Evolutionary conservation across 1,140 invertebrate genomes (phyloP), one percentile per base, ranked within the genome.

Genomic region (Drosophila suzukii): DNA sequence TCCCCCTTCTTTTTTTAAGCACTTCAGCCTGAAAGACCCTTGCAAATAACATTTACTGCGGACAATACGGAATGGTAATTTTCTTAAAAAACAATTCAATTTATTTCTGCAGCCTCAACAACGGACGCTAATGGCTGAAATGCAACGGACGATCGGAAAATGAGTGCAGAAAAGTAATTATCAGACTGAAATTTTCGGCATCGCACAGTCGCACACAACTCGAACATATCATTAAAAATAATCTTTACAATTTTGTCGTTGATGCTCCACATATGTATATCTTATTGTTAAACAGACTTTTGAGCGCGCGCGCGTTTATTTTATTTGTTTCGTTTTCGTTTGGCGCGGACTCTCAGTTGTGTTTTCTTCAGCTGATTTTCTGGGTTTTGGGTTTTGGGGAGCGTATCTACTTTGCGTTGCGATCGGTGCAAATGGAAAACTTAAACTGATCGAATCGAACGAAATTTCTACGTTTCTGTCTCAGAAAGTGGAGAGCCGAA

Each of bases 371-470:
- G 20, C 62, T 44, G 53, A 50, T 54, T 44, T 51, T 32, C 27
- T 27, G 47, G 13, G 27, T 20, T 75, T 41, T 13, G 24, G 72
- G 13, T n/a, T 20, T 75, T 41, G 11, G 24, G 72, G 57, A 53
- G 66, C 58, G 51, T 61, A 63, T 72, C 72, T 80, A 73, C 53
- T 76, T 82, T 77, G 79, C 72, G 72, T 88, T 88, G 82, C 82
- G 88, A 77, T 92, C 91, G 85, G 75, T 79, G 78, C 85, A 82
- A 91, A 85, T 90, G 82, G 73, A 84, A 91, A 92, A 92, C 72
- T 92, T 81, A 67, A 92, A 92, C 79, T 92, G 88, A 91, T 91
- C 85, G 90, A 36, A 83, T 55, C 66, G 39, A 41, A 62, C 59
- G 59, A 92, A 78, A 92, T 90, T 83, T 91, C 71, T 80, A 78